phyloP scores from a whole-genome alignment of 2,888 invertebrate genomes.

The Rhorus exstirpatorius region DNA sequence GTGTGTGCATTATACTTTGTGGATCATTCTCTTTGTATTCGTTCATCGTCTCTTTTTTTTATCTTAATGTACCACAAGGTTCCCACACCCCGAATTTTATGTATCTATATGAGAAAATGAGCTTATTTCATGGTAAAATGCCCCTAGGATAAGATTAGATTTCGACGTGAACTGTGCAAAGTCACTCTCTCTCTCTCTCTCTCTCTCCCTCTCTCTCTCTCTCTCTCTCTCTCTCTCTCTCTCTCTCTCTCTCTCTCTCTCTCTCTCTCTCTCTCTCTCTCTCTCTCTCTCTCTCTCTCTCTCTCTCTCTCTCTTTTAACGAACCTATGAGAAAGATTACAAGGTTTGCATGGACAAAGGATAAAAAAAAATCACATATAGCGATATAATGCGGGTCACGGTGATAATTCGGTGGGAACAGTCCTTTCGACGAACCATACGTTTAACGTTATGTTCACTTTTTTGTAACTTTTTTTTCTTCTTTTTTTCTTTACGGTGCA shows the following conservation, averaged over 20 bases:
- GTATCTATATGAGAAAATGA: conserved; percentile 29
- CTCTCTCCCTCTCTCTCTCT: conserved; percentile 28
- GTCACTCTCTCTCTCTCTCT: conserved; percentile 44
- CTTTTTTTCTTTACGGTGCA: conserved; percentile 13
- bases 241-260: conserved; percentile 27
- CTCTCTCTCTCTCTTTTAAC: conserved; percentile 23
- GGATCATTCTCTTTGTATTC: conserved; percentile 22
- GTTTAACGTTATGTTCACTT: conserved; percentile 1
- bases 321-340: conserved; percentile 1
- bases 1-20: conserved; percentile 24
- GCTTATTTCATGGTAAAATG: conserved; percentile 58
- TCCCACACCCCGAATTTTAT: conserved; percentile 62
- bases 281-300: conserved; percentile 30
- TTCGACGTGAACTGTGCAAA: conserved; percentile 48
- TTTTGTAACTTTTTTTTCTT: conserved; percentile 18
- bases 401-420: conserved; percentile 66
- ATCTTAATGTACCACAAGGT: conserved; percentile 46
- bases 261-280: too few relatives aligned
- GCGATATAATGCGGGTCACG: conserved; percentile 65
- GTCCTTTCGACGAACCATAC: neutral
- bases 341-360: conserved; percentile 19
- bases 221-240: conserved; percentile 16
- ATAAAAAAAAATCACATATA: conserved; percentile 33
- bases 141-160: conserved; percentile 59
- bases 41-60: conserved; percentile 42